These are phyloP conservation scores for Rallus crepitans DNA, from an alignment of 2,797 vertebrate species.

Conservation along the genomic window DNA sequence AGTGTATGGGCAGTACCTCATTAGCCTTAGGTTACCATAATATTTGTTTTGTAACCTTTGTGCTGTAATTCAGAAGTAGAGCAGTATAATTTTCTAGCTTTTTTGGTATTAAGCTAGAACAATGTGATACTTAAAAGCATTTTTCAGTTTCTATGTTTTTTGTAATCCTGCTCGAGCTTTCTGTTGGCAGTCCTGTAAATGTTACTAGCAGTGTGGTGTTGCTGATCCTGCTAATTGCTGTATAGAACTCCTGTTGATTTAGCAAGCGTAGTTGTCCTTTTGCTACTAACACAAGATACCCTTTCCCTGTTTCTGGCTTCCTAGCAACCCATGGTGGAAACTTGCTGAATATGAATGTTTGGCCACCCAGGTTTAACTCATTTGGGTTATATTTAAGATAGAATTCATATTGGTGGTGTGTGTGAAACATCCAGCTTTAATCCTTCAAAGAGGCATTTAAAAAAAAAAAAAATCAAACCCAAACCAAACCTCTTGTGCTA, in stretches of 20 bases:
- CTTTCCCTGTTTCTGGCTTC: background rate
- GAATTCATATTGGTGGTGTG: background rate
- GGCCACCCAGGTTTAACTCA: background rate
- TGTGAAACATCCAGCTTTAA: background rate
- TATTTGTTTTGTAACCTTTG: background rate
- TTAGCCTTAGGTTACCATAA: background rate
- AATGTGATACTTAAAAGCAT: background rate
- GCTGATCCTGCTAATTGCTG: background rate
- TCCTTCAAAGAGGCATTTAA: background rate
- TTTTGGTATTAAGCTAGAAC: background rate
- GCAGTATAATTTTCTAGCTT: background rate
- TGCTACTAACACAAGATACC: background rate
- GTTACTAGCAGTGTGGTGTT: background rate
- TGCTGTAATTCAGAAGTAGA: background rate
- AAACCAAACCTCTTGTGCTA: background rate
- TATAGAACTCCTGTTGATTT: background rate
- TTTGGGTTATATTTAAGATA: background rate
- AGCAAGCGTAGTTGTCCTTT: background rate
- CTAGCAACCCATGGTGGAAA: background rate
- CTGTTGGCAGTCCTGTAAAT: background rate
- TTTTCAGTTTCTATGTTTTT: background rate
- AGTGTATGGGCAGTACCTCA: background rate
- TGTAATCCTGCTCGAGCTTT: background rate
- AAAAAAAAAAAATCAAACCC: background rate
- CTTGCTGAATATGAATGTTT: background rate